phyloP scores from a whole-genome alignment of 53 echinoderm and acorn worm genomes.

The Patiria pectinifera region DNA sequence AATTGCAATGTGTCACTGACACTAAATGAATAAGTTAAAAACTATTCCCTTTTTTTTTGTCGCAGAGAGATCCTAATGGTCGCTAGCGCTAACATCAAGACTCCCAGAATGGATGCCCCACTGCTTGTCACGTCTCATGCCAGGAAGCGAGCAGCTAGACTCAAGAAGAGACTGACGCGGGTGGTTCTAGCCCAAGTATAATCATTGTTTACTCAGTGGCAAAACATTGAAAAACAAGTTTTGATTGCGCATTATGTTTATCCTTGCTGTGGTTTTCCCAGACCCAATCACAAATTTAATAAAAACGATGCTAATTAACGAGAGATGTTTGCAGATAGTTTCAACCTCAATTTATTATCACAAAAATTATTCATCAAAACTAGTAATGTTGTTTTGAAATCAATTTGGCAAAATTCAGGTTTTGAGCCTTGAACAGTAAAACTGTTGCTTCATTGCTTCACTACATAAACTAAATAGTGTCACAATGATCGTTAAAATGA shows the following conservation, averaged over 20 bases:
- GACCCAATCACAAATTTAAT: too few species aligned
- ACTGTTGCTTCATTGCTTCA: too few species aligned
- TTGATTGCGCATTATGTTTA: too few species aligned
- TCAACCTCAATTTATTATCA: too few species aligned
- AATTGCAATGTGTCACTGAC: background rate
- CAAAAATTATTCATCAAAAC: background rate
- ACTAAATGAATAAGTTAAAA: background rate
- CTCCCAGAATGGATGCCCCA: slow-evolving; percentile 92
- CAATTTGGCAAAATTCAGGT: background rate
- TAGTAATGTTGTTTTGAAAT: background rate
- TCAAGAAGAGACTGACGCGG: slow-evolving; percentile 77
- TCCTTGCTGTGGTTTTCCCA: too few species aligned
- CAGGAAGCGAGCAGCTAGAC: slow-evolving; percentile 58
- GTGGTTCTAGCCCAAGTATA: slow-evolving; percentile 79
- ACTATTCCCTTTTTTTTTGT: background rate
- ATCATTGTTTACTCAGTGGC: background rate
- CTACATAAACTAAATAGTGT: too few species aligned
- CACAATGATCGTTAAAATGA: background rate
- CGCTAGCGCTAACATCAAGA: slow-evolving; percentile 93
- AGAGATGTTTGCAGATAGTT: too few species aligned
- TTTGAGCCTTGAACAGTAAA: too few species aligned
- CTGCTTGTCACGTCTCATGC: slow-evolving; percentile 67
- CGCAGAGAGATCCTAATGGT: slow-evolving; percentile 92
- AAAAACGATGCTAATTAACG: too few species aligned
- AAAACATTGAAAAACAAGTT: too few species aligned